A percentile compares a stretch with the other conserved stretches of the same genome.
Evolutionary conservation across 2,888 invertebrate species (phyloP).

Genomic region (Lycophotia porphyrea): DNA sequence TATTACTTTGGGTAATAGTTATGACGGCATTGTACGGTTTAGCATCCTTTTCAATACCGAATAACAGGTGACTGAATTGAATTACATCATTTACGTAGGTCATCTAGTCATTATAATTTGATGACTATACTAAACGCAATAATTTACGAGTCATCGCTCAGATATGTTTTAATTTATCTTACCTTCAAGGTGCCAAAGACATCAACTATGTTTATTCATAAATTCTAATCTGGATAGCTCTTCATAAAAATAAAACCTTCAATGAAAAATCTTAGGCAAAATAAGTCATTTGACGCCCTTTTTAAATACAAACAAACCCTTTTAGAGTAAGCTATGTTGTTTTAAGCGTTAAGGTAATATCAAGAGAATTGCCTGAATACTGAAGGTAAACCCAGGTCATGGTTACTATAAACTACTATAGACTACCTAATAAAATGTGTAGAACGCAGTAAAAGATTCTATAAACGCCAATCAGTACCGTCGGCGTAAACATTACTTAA

Average conservation of each 20-base stretch:
- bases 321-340: slow-evolving; percentile 40
- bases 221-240: slow-evolving; percentile 57
- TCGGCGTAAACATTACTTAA: slow-evolving; percentile 43
- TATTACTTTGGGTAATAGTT: too few species aligned
- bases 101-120: background rate
- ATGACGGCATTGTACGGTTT: too few species aligned
- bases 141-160: slow-evolving; percentile 1
- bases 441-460: slow-evolving; percentile 43
- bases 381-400: slow-evolving; percentile 47
- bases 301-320: slow-evolving; percentile 50
- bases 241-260: slow-evolving; percentile 42
- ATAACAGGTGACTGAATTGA: background rate
- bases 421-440: slow-evolving; percentile 29
- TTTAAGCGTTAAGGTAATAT: slow-evolving; percentile 33
- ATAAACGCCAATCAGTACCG: background rate
- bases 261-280: slow-evolving; percentile 52
- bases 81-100: background rate
- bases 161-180: slow-evolving; percentile 23
- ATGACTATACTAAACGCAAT: background rate
- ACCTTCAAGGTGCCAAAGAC: slow-evolving; percentile 32
- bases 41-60: too few species aligned
- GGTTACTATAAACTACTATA: slow-evolving; percentile 52
- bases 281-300: slow-evolving; percentile 50
- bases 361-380: slow-evolving; percentile 51
- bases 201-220: slow-evolving; percentile 56